These are phyloP conservation scores for Tetragnatha montana DNA, from an alignment of 2,888 invertebrate species.

Conservation along the genomic window DNA sequence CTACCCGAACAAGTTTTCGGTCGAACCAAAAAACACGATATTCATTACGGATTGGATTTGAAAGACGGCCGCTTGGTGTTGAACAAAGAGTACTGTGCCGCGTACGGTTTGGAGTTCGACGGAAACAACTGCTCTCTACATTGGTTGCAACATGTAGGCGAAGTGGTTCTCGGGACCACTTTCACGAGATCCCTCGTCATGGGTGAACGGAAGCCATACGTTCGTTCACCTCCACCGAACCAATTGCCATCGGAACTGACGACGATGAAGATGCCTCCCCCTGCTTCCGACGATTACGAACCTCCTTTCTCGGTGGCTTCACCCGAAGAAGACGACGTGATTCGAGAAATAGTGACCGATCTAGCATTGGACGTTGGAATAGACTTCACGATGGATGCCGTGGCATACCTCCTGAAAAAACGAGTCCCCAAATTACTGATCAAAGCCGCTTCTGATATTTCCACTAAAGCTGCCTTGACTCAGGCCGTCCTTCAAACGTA, in stretches of 20 bases:
- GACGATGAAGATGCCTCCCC: not conserved
- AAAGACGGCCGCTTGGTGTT: not conserved
- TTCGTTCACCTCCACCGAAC: not conserved
- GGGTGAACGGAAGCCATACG: not conserved
- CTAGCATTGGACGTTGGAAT: not conserved
- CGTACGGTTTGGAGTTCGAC: constrained; percentile 8
- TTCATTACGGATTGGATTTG: not conserved
- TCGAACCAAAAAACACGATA: not conserved
- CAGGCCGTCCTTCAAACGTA: not conserved
- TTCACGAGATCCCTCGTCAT: not conserved
- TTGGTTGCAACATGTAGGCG: not conserved
- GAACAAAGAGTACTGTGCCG: not conserved
- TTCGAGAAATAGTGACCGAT: not conserved
- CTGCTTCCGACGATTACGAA: not conserved
- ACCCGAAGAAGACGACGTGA: not conserved
- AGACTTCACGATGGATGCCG: not conserved
- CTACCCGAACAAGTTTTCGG: constrained; percentile 25
- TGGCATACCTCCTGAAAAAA: not conserved
- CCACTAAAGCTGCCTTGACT: not conserved
- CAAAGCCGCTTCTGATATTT: not conserved
- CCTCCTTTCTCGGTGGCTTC: not conserved
- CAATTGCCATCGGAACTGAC: not conserved
- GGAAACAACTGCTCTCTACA: not conserved
- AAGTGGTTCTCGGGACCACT: constrained; percentile 7
- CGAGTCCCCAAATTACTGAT: not conserved